phyloP scores from a whole-genome alignment of 1,140 invertebrate species.

The Neodiprion pinetum region DNA sequence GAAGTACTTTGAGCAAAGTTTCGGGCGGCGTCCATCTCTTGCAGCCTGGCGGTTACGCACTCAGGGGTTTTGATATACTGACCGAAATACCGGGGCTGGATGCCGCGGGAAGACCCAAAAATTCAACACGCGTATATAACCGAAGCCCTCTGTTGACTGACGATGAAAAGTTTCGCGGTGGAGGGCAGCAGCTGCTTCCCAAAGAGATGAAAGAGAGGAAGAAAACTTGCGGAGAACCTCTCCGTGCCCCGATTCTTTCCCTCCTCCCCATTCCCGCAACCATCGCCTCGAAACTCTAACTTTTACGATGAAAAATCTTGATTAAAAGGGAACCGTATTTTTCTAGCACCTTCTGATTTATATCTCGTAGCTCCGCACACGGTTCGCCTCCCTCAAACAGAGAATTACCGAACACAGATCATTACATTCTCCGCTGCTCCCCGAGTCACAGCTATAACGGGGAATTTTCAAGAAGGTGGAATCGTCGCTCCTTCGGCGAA shows the following conservation, averaged over 20 bases:
- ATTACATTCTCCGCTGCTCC: background rate
- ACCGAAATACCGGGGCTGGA: background rate
- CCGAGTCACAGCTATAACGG: background rate
- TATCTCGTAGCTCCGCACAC: background rate
- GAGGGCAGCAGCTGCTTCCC: background rate
- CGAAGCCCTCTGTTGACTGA: background rate
- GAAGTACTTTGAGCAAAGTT: slow-evolving; percentile 7
- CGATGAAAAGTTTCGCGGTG: background rate
- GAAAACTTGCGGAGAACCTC: background rate
- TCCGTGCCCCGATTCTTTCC: no score
- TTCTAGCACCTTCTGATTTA: background rate
- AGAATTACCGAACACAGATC: background rate
- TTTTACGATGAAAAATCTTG: slow-evolving; percentile 3
- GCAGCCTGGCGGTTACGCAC: background rate
- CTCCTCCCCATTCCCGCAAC: background rate
- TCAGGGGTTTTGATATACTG: slow-evolving; percentile 2
- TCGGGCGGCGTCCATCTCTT: background rate
- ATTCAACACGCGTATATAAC: background rate
- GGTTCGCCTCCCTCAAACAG: background rate
- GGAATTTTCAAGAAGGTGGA: background rate
- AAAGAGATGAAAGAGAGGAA: slow-evolving; percentile 5
- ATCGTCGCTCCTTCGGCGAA: background rate
- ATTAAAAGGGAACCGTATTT: background rate
- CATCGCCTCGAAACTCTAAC: background rate
- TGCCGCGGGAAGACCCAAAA: background rate